Evolutionary conservation across 2,113 vertebrate species (phyloP).

Genomic region (Xiphophorus maculatus): DNA sequence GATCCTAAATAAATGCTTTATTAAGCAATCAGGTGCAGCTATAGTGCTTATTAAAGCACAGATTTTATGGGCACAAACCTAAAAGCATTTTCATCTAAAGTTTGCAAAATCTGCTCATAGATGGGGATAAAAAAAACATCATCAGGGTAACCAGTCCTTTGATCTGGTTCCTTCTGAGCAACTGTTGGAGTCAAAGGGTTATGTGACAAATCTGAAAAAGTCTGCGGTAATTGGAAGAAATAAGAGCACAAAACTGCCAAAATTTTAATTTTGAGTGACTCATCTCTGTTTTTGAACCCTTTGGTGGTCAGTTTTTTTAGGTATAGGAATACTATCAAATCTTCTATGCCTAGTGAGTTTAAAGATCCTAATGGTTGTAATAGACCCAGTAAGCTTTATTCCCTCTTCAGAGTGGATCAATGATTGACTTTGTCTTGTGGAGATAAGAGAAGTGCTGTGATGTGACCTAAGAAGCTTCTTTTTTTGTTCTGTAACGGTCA

Average conservation of each 20-base stretch:
- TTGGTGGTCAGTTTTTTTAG: background rate
- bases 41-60: background rate
- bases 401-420: slow-evolving; percentile 8
- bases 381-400: background rate
- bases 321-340: background rate
- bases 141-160: background rate
- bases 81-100: background rate
- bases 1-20: background rate
- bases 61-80: background rate
- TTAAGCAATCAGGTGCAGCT: no score
- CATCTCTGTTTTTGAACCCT: background rate
- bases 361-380: background rate
- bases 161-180: background rate
- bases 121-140: background rate
- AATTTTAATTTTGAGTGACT: background rate
- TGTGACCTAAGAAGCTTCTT: slow-evolving; percentile 43
- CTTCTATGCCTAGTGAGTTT: background rate
- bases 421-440: slow-evolving; percentile 35
- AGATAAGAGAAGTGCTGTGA: slow-evolving; percentile 48
- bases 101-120: background rate
- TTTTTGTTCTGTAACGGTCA: slow-evolving; percentile 51
- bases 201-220: background rate
- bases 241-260: background rate
- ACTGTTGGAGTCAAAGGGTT: background rate
- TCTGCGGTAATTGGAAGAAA: background rate